Percentiles rank a stretch among this genome's conserved stretches.
Conservation (phyloP, 2,888 invertebrate genomes). For the Diplazon laetatorius region DNA sequence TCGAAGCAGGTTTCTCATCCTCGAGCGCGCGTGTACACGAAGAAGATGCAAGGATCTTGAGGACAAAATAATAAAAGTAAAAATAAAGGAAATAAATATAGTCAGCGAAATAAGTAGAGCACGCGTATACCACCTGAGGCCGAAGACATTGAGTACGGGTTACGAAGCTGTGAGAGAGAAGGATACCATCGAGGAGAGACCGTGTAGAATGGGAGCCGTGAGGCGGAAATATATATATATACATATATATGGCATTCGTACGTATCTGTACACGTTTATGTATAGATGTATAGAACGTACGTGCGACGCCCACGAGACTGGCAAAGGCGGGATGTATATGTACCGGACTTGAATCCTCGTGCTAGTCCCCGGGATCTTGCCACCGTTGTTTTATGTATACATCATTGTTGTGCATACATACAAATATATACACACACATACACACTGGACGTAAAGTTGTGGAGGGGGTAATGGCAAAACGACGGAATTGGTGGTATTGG, state of each 20-base stretch:
- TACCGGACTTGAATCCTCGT: constrained; percentile 65
- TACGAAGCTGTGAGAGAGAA: constrained; percentile 23
- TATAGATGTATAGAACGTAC: constrained; percentile 38
- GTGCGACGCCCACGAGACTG: constrained; percentile 64
- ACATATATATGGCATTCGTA: neutral
- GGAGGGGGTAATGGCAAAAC: constrained; percentile 45
- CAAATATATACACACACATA: constrained; percentile 14
- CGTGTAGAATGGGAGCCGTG: neutral
- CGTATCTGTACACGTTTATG: constrained; percentile 1
- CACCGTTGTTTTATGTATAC: constrained; percentile 25
- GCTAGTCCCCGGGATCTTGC: constrained; percentile 61
- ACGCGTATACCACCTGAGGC: constrained; percentile 16
- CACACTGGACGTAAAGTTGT: constrained; percentile 1
- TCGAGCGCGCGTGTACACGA: neutral
- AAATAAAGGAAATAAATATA: neutral
- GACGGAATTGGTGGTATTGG: constrained; percentile 62
- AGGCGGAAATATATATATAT: neutral
- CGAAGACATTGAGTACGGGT: constrained; percentile 44
- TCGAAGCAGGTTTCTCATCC: constrained; percentile 40
- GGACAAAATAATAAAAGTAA: too few relatives aligned
- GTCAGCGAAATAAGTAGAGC: constrained; percentile 35
- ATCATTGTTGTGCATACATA: neutral
- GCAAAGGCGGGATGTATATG: constrained; percentile 38
- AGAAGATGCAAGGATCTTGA: constrained; percentile 18
- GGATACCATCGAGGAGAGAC: constrained; percentile 23